These are phyloP conservation scores for Proteles cristata DNA, from an alignment of 2,113 vertebrate species.

Conservation along the genomic window DNA sequence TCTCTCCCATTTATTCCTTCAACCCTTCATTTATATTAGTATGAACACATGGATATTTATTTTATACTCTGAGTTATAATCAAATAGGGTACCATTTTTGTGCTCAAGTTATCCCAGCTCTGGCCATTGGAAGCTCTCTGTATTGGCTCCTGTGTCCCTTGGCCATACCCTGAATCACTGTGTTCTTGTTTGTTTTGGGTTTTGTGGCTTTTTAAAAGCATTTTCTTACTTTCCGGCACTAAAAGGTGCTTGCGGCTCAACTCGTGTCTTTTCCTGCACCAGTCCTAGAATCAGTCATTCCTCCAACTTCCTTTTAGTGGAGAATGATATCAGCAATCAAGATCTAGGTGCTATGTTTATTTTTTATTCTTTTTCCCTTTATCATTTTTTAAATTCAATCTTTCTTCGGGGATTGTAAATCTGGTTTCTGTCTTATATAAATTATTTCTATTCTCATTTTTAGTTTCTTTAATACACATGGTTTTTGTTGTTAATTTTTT, in stretches of 20 bases:
- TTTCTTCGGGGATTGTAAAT: background rate
- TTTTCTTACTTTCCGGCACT: background rate
- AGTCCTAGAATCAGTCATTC: background rate
- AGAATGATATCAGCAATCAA: conserved; percentile 6
- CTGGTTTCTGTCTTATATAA: conserved; percentile 24
- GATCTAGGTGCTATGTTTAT: background rate
- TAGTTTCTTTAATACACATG: background rate
- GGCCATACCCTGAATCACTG: background rate
- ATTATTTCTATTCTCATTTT: conserved; percentile 31
- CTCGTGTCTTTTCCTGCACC: background rate
- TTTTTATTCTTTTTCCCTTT: background rate
- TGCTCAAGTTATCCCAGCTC: background rate
- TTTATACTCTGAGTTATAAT: background rate
- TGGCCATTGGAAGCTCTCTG: background rate
- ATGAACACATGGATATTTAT: background rate
- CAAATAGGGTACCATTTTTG: background rate
- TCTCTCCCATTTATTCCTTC: background rate
- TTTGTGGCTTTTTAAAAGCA: background rate
- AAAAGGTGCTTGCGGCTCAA: background rate
- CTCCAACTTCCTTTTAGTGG: background rate
- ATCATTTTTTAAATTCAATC: background rate
- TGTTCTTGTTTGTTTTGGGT: background rate
- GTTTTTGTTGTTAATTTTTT: background rate
- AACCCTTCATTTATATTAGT: background rate
- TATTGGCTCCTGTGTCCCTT: background rate